Evolutionary conservation across 1,140 invertebrate species (phyloP).

Genomic region (Drosophila leontia): DNA sequence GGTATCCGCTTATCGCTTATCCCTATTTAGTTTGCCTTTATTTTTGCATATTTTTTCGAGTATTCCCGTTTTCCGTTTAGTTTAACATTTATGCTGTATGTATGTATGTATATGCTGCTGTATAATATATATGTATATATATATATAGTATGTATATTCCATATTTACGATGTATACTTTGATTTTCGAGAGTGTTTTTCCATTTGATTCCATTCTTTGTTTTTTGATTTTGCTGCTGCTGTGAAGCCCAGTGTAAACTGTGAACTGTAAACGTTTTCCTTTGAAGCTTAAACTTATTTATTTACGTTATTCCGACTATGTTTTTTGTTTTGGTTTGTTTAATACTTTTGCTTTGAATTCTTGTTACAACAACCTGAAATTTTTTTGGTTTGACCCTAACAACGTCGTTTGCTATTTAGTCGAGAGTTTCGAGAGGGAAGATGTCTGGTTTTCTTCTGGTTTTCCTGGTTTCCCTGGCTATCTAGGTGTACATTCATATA

Average conservation of each 20-base stretch:
- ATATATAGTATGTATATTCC: slow-evolving; percentile 23
- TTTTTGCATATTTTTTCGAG: slow-evolving; percentile 37
- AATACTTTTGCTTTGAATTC: slow-evolving; percentile 38
- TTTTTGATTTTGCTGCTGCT: slow-evolving; percentile 83
- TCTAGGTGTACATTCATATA: slow-evolving; percentile 25
- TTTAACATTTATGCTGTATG: slow-evolving; percentile 37
- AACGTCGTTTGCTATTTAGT: slow-evolving; percentile 26
- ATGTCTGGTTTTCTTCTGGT: background rate
- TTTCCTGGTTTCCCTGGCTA: slow-evolving; percentile 15
- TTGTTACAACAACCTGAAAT: slow-evolving; percentile 60
- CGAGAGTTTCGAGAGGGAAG: slow-evolving; percentile 21
- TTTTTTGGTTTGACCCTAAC: slow-evolving; percentile 57
- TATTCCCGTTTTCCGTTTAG: slow-evolving; percentile 26
- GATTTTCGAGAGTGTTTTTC: slow-evolving; percentile 42
- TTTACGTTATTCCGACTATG: slow-evolving; percentile 26
- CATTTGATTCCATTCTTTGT: slow-evolving; percentile 33
- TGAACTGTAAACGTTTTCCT: slow-evolving; percentile 69
- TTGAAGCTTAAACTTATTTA: slow-evolving; percentile 42
- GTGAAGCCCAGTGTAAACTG: slow-evolving; percentile 83
- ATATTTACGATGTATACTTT: slow-evolving; percentile 53
- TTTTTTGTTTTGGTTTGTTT: slow-evolving; percentile 25
- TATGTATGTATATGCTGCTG: slow-evolving; percentile 32
- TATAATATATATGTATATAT: slow-evolving; percentile 20
- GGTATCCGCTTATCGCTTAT: slow-evolving; percentile 29
- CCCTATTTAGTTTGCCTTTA: slow-evolving; percentile 58